Evolutionary conservation across 2,797 vertebrate species (phyloP), one percentile per base, ranked within the genome.

Genomic region (Tarsius wallacei): DNA sequence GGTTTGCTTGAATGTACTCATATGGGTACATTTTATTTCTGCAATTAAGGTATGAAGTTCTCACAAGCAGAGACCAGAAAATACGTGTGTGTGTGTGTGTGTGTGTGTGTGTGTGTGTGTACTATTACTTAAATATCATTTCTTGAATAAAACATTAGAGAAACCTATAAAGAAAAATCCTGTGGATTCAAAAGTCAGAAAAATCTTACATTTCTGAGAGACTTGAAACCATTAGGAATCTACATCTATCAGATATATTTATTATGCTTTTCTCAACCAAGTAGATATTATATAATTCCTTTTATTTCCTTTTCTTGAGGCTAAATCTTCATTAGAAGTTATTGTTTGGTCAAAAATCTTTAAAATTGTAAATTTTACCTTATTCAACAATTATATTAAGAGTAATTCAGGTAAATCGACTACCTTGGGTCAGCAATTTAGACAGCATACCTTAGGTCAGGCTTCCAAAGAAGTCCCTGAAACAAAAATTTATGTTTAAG

Each of bases 331-430:
- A 83, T 70, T 71, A 92, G 76, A 94, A 96, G 15, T 93, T 95
- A 47, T 26, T 59, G 8, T 57, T 93, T 77, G 7, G 17, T 57
- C 11, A 85, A 85, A 53, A 88, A 82, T 5, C 94, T 96, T 88
- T 59, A 66, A 82, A 84, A 47, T 68, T 42, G 36, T 73, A 33
- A 88, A 55, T 53, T 94, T 22, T 59, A 47, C 9, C 6, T 94
- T 96, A 61, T 74, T 28, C n/a, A 90, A 51, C 31, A 92, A 51
- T 94, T 80, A 16, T 73, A 74, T 47, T 55, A 84, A 94, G 71
- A 80, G 68, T 7, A 59, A 71, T 82, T 33, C 47, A 64, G 8
- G 5, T 68, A 77, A 47, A 86, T 26, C 87, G 8, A 76, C 26
- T 77, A 42, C 31, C 36, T 74, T 55, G 59, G 21, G 14, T 64